Percentiles rank a stretch among this genome's conserved stretches.
These are phyloP conservation scores for Stercorarius parasiticus DNA, from an alignment of 2,113 vertebrate species.

Conservation along the genomic window DNA sequence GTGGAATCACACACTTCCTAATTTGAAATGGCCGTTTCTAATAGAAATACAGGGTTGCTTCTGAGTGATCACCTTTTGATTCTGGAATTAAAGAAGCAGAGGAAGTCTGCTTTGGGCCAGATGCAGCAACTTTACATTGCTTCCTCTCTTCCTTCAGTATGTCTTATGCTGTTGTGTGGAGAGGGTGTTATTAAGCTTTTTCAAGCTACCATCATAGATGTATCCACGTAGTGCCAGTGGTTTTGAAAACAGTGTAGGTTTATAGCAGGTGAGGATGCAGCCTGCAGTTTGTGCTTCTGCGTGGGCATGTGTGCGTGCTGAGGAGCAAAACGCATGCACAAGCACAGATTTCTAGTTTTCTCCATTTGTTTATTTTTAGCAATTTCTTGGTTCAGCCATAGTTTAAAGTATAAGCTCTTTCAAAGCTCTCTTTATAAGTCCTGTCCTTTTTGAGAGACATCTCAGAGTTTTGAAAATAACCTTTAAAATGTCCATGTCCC, in stretches of 20 bases:
- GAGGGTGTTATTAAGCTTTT: not conserved
- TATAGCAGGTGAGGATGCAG: not conserved
- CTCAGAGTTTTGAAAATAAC: not conserved
- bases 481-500: not conserved
- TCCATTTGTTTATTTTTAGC: not conserved
- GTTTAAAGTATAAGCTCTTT: not conserved
- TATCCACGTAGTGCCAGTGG: rapidly evolving
- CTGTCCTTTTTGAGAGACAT: not conserved
- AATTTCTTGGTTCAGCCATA: not conserved
- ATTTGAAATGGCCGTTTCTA: not conserved
- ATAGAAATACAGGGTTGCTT: not conserved
- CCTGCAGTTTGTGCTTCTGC: not conserved
- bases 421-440: not conserved
- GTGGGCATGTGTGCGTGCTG: not conserved
- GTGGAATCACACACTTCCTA: not conserved
- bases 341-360: not conserved
- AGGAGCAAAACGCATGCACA: rapidly evolving
- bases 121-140: not conserved
- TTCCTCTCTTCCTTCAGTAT: not conserved
- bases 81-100: not conserved
- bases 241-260: not conserved
- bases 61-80: not conserved
- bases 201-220: not conserved
- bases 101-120: not conserved
- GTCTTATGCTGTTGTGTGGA: not conserved